Conservation (phyloP, 2,113 vertebrate genomes). For the Lanius collurio region DNA sequence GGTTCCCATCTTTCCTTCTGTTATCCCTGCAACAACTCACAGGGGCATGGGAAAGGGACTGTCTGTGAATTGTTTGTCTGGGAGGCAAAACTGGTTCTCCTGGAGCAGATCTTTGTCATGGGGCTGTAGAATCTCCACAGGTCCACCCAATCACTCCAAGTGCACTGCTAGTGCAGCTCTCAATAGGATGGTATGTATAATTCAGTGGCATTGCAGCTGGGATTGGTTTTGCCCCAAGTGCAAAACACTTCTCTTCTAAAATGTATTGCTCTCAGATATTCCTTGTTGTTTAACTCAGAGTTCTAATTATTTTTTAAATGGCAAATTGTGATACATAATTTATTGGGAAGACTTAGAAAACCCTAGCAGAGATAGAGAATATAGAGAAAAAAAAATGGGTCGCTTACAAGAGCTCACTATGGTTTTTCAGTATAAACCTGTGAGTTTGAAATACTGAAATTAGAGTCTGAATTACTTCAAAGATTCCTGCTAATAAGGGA, state of each 20-base stretch:
- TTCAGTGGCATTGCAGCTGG: background rate
- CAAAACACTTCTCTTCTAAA: background rate
- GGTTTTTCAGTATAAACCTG: background rate
- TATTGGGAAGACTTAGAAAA: slow-evolving; percentile 41
- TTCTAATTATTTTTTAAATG: slow-evolving; percentile 50
- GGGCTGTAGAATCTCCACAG: background rate
- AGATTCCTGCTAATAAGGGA: slow-evolving; percentile 42
- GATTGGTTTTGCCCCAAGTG: slow-evolving; percentile 12
- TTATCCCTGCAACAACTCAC: background rate
- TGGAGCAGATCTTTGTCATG: background rate
- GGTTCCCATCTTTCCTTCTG: rapidly evolving
- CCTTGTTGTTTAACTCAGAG: slow-evolving; percentile 7
- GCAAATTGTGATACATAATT: slow-evolving; percentile 55
- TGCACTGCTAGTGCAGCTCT: background rate
- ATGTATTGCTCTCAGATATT: background rate
- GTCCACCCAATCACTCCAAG: background rate
- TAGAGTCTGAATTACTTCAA: slow-evolving; percentile 37
- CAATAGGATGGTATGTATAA: background rate
- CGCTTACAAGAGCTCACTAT: background rate
- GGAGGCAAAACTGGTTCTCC: background rate
- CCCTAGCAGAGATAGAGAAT: background rate
- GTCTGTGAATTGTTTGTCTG: background rate
- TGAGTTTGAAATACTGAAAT: slow-evolving; percentile 29
- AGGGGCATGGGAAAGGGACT: background rate
- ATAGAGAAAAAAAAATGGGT: background rate